A percentile compares a stretch with the other conserved stretches of the same genome.
Conservation (phyloP, 2,113 vertebrate genomes). For the Paratilapia polleni region DNA sequence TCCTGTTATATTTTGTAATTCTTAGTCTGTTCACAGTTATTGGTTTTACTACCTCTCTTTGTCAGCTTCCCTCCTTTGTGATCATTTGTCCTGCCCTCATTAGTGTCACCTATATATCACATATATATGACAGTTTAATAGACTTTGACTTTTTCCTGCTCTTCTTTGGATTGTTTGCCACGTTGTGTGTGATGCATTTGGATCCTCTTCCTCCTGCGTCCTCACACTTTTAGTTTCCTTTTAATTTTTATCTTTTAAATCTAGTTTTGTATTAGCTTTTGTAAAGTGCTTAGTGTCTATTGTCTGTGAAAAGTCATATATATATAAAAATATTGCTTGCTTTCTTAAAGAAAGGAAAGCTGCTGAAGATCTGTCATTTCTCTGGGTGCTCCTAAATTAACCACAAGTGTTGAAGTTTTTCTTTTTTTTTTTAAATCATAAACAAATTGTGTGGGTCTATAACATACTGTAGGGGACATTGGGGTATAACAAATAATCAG, state of each 20-base stretch:
- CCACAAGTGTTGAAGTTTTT: background rate
- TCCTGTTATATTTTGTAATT: too few relatives aligned
- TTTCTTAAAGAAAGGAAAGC: background rate
- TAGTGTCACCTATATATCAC: accelerated
- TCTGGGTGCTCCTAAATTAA: background rate
- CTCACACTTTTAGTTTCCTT: too few relatives aligned
- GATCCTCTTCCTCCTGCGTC: too few relatives aligned
- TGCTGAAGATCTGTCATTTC: background rate
- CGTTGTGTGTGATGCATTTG: too few relatives aligned
- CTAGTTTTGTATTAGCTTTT: too few relatives aligned
- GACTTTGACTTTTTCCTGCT: background rate
- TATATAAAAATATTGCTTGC: too few relatives aligned
- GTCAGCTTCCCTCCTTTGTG: background rate
- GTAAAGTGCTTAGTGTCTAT: too few relatives aligned
- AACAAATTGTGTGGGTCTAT: background rate
- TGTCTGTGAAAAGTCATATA: too few relatives aligned
- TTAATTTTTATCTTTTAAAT: too few relatives aligned
- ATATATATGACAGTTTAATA: too few relatives aligned
- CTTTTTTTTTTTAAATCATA: background rate
- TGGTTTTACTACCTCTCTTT: background rate
- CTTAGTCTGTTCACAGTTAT: background rate
- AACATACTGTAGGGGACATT: accelerated
- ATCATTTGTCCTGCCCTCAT: background rate
- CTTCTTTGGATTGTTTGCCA: background rate
- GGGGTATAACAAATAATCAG: background rate